A percentile compares a stretch with the other conserved stretches of the same genome.
phyloP scores from a whole-genome alignment of 2,797 vertebrate species.

The Gymnopithys bicolor region DNA sequence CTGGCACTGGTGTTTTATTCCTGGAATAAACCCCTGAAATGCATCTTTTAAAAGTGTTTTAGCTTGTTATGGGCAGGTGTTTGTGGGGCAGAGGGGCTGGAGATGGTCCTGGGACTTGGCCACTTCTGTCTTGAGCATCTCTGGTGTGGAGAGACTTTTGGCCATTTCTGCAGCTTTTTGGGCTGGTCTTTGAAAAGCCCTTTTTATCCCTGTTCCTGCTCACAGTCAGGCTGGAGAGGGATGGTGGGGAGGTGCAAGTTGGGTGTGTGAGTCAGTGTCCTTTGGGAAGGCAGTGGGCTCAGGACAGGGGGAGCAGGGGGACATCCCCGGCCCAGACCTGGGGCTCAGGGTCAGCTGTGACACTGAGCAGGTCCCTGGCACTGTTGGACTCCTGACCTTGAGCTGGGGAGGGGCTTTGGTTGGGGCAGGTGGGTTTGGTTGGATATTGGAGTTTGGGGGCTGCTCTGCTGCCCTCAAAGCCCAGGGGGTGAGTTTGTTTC shows the following conservation, averaged over 20 bases:
- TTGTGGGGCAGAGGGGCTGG: neutral
- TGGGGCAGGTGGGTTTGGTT: neutral
- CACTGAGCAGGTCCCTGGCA: neutral
- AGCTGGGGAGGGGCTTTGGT: neutral
- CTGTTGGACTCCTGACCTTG: accelerated
- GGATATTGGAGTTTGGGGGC: accelerated
- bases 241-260: neutral
- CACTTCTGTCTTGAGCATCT: neutral
- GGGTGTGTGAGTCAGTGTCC: neutral
- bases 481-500: neutral
- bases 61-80: accelerated
- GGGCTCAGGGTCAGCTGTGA: neutral
- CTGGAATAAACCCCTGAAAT: neutral
- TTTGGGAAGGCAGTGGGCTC: neutral
- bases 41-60: accelerated
- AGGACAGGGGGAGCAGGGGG: neutral
- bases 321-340: neutral
- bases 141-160: accelerated
- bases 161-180: neutral
- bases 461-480: neutral
- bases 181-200: neutral
- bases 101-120: neutral
- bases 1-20: neutral
- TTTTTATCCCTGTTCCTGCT: neutral
- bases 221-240: accelerated